Base-by-base conservation (phyloP, 2,888 invertebrate species). In the Ormyrus labotus region DNA sequence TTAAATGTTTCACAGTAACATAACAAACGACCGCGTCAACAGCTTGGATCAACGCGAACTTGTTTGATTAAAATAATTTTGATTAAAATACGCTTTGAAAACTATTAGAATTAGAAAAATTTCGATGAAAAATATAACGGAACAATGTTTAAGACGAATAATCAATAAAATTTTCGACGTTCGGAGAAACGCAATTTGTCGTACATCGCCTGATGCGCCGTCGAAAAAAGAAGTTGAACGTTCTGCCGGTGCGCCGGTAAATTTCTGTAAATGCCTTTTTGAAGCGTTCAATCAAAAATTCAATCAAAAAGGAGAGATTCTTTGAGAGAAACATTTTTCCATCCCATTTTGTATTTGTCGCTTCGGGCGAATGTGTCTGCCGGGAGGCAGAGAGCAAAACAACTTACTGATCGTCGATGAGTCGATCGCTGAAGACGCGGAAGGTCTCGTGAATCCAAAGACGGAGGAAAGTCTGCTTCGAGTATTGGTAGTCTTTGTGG, bases 361-460 rank as follows among this genome's bases (percentile, higher is more conserved):
- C 10, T 70, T 6, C 11, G 51, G 10, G 11, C 6, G 13, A 34
- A 64, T 9, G 73, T 11, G 55, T 68, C 34, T 34, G 34, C 34
- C 34, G 45, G 69, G 11, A 50, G 47, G 5, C 45, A 86, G 48
- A n/a, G 3, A 55, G 58, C 8, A 51, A 57, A 63, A 47, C 48
- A 67, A 78, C 92, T 91, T 87, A 95, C 95, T 92, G 92, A 11
- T 95, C 95, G 88, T 97, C 96, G 2, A 95, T 95, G 3, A 98
- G 92, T 6, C 97, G 93, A 89, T 98, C 97, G 84, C 93, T 93
- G 89, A 97, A 98, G 0, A 97, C 97, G 71, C 97, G 91, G 88
- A 95, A 96, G 81, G 94, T 94, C 89, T 98, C 97, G 90, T 97
- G 96, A 76, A 96, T 92, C 97, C 97, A 98, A 11, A 98, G 92